phyloP scores from a whole-genome alignment of 2,888 invertebrate species.

The Acanthosoma haemorrhoidale region DNA sequence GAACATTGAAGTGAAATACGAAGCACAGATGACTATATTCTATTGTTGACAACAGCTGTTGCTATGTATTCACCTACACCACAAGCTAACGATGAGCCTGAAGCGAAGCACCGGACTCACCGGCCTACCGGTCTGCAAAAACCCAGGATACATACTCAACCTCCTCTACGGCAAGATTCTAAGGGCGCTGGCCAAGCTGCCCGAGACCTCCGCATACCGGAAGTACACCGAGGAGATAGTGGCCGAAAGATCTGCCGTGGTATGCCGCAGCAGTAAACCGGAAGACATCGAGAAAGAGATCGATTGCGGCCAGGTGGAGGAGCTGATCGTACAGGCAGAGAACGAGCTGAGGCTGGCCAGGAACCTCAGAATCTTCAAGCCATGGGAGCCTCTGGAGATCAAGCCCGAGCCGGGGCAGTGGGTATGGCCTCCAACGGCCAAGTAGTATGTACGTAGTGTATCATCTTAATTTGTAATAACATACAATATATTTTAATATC shows the following conservation, averaged over 20 bases:
- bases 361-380: constrained; percentile 83
- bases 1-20: no score
- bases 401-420: not conserved
- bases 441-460: no score
- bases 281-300: constrained; percentile 69
- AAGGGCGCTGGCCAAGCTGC: constrained; percentile 73
- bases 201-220: constrained; percentile 73
- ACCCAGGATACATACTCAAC: constrained; percentile 72
- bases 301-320: constrained; percentile 83
- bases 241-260: constrained; percentile 60
- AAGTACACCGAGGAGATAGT: constrained; percentile 79
- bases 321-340: constrained; percentile 85
- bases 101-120: constrained; percentile 69
- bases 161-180: constrained; percentile 79
- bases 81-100: not conserved
- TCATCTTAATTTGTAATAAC: no score
- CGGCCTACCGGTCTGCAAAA: constrained; percentile 67
- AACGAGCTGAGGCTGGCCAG: constrained; percentile 79
- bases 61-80: not conserved
- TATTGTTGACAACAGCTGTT: not conserved
- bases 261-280: constrained; percentile 51
- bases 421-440: not conserved
- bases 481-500: no score
- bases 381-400: constrained; percentile 75
- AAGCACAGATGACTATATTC: no score